Conservation (phyloP, 2,888 invertebrate genomes). For the Drosophila algonquin region DNA sequence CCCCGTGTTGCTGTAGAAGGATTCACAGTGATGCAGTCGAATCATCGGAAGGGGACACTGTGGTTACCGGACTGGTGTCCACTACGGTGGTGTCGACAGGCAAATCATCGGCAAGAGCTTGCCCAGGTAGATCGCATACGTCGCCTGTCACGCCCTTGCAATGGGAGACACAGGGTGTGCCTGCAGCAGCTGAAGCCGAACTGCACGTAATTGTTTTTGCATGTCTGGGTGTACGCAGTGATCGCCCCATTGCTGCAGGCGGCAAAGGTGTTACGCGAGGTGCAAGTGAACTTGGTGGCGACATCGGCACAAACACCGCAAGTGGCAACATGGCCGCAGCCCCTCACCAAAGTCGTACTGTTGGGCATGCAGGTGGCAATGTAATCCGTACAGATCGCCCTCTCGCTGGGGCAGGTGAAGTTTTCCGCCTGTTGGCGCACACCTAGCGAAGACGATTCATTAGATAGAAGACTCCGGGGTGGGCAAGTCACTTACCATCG, state of each 20-base stretch:
- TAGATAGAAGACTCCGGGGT: fast-evolving
- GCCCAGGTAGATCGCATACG: constrained; percentile 56
- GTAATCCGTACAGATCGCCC: constrained; percentile 61
- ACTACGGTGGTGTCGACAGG: not conserved
- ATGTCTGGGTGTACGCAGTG: constrained; percentile 29
- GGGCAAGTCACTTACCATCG: constrained; percentile 52
- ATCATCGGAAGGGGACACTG: not conserved
- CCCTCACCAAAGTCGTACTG: not conserved
- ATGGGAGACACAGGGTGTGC: constrained; percentile 55
- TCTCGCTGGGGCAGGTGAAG: constrained; percentile 48
- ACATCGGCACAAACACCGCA: constrained; percentile 57
- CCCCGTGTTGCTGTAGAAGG: not conserved
- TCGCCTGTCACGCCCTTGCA: constrained; percentile 35
- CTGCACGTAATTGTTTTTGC: constrained; percentile 54
- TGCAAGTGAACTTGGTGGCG: constrained; percentile 55
- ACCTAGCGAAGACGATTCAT: constrained; percentile 25
- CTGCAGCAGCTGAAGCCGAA: not conserved
- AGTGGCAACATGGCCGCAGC: constrained; percentile 60
- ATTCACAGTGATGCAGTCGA: constrained; percentile 2
- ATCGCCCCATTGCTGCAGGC: constrained; percentile 43
- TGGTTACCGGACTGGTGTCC: not conserved
- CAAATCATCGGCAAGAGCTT: not conserved
- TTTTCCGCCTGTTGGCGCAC: constrained; percentile 11
- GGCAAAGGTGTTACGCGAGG: constrained; percentile 64
- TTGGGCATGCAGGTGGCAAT: constrained; percentile 47